Percentiles rank a stretch among this genome's conserved stretches.
Conservation (phyloP, 1,140 invertebrate species). For the Diabrotica undecimpunctata region DNA sequence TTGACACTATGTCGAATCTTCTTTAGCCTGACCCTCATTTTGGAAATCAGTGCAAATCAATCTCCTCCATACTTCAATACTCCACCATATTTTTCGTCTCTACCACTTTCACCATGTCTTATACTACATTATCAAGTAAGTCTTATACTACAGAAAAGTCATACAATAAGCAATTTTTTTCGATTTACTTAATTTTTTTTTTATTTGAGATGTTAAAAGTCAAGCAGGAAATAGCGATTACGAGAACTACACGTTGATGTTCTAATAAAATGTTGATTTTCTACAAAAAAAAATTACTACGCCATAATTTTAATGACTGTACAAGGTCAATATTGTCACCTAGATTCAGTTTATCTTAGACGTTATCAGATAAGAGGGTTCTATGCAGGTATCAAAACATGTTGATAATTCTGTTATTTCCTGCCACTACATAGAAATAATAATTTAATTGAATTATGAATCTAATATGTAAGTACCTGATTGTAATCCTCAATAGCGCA, state of each 20-base stretch:
- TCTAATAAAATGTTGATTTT: neutral
- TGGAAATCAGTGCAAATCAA: no score
- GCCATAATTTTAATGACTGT: neutral
- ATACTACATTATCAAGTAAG: no score
- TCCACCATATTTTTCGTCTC: no score
- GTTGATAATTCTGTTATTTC: constrained; percentile 1
- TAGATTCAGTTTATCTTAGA: constrained; percentile 6
- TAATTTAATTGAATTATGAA: neutral
- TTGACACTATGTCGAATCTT: no score
- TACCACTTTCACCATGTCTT: no score
- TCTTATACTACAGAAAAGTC: no score
- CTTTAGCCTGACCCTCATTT: no score
- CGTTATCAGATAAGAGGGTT: neutral
- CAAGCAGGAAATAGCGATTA: neutral
- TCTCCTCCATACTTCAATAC: no score
- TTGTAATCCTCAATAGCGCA: neutral
- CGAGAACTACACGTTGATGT: neutral
- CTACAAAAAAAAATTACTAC: neutral
- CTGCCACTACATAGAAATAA: neutral
- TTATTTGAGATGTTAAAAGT: no score
- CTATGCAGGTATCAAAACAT: constrained; percentile 10
- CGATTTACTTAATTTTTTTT: no score
- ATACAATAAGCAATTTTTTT: no score
- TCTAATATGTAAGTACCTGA: neutral
- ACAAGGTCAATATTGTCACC: constrained; percentile 9